Conservation (phyloP, 2,797 vertebrate species). For the Choloepus didactylus region DNA sequence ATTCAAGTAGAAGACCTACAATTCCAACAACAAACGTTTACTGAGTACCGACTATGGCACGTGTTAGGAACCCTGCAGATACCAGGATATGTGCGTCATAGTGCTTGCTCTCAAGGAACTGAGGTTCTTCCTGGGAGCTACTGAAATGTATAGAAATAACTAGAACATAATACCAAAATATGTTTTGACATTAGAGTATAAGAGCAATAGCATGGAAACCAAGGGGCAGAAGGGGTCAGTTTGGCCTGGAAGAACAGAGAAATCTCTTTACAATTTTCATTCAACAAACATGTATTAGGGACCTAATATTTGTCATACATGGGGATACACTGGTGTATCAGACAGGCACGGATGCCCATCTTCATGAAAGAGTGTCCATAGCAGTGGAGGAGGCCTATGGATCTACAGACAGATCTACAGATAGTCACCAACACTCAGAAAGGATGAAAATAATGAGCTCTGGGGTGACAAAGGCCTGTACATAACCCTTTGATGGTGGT, state of each 20-base stretch:
- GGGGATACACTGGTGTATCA: neutral
- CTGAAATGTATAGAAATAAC: neutral
- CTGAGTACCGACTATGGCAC: neutral
- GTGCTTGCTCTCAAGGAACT: neutral
- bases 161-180: neutral
- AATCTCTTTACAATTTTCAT: neutral
- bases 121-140: neutral
- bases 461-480: neutral
- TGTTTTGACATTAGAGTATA: neutral
- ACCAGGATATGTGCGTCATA: neutral
- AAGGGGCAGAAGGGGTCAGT: neutral
- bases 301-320: neutral
- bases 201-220: neutral
- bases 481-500: neutral
- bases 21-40: neutral
- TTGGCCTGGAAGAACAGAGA: conserved; percentile 18
- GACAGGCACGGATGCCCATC: neutral
- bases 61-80: neutral
- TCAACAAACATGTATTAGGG: neutral
- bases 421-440: neutral
- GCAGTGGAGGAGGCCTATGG: neutral
- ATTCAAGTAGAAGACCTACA: conserved; percentile 21
- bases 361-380: neutral
- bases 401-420: neutral
- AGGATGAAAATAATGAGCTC: neutral